Conservation (phyloP, 2,888 invertebrate species). For the Dexiosoma caninum region DNA sequence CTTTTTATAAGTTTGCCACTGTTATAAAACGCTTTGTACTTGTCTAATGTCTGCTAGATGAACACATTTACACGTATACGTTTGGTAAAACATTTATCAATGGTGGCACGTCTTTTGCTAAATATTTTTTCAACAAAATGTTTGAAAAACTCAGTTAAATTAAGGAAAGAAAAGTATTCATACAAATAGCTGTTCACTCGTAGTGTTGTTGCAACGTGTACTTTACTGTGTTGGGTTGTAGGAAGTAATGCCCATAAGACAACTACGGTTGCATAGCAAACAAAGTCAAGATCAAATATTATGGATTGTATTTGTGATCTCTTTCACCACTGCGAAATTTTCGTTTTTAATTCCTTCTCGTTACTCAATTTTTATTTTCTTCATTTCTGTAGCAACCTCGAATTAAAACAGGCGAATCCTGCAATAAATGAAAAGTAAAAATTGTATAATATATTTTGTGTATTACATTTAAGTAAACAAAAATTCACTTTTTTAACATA, state of each 20-base stretch:
- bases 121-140: conserved; percentile 23
- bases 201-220: conserved; percentile 6
- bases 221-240: neutral
- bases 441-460: too few relatives aligned
- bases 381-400: too few relatives aligned
- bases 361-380: too few relatives aligned
- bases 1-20: conserved; percentile 53
- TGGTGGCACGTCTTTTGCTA: conserved; percentile 54
- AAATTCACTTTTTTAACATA: too few relatives aligned
- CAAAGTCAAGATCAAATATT: neutral
- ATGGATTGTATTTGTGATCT: too few relatives aligned
- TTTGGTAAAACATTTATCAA: conserved; percentile 61
- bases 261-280: neutral
- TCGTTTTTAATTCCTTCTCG: too few relatives aligned
- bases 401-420: too few relatives aligned
- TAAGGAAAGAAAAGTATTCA: neutral
- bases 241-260: neutral
- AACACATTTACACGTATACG: conserved; percentile 9
- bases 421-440: too few relatives aligned
- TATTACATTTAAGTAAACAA: too few relatives aligned
- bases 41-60: conserved; percentile 41
- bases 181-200: conserved; percentile 36
- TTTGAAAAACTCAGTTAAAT: conserved; percentile 9
- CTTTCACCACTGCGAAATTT: too few relatives aligned
- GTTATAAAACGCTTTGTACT: conserved; percentile 60